phyloP scores from a whole-genome alignment of 2,113 vertebrate species.

The Hydrochoerus hydrochaeris region DNA sequence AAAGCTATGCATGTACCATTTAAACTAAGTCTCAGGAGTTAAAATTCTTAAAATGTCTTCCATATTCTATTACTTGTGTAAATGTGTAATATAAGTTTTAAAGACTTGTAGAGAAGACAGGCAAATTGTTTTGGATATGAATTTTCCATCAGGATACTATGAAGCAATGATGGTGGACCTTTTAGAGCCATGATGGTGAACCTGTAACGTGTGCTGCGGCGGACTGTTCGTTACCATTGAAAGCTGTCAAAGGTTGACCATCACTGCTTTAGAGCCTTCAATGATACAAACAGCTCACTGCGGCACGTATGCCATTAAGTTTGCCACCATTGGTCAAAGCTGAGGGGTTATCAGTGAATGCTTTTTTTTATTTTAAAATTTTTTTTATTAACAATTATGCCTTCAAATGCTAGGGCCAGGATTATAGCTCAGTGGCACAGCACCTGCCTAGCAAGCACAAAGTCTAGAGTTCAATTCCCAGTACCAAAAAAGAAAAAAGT shows the following conservation, averaged over 20 bases:
- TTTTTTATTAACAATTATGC: slow-evolving; percentile 45
- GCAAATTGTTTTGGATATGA: neutral
- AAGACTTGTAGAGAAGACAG: neutral
- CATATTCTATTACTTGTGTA: neutral
- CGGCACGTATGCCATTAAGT: neutral
- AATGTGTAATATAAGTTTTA: slow-evolving; percentile 23
- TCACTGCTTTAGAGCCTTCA: neutral
- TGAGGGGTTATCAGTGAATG: neutral
- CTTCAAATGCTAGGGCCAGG: slow-evolving; percentile 17
- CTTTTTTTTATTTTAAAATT: neutral
- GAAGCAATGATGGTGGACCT: neutral
- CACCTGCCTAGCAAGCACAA: too few relatives aligned
- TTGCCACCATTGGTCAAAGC: neutral
- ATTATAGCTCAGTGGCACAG: too few relatives aligned
- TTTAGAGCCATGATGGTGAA: neutral
- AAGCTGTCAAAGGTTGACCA: neutral
- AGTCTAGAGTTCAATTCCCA: too few relatives aligned
- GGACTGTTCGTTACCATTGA: neutral
- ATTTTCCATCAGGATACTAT: neutral
- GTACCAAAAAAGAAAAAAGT: too few relatives aligned
- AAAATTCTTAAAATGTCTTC: neutral
- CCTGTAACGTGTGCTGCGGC: too few relatives aligned
- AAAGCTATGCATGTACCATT: slow-evolving; percentile 16
- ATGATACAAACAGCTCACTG: neutral
- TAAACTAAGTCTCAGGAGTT: slow-evolving; percentile 11